Base-by-base conservation (phyloP, 2,888 invertebrate genomes). In the Drosophila ustulata region DNA sequence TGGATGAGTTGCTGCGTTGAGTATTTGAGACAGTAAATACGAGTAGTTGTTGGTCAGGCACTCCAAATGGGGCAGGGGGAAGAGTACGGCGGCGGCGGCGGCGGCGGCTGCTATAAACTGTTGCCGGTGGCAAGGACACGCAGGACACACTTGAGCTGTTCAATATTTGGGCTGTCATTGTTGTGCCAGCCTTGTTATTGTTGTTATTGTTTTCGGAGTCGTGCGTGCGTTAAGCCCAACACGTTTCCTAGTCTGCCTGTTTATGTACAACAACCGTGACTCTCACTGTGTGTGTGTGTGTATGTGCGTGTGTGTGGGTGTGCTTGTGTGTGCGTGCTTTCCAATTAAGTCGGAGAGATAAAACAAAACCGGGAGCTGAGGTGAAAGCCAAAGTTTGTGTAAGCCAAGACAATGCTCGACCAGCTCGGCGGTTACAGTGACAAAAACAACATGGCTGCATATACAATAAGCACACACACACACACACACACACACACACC, bases 301-400 rank as follows among this genome's bases (percentile, higher is more conserved):
- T 32, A 18, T 41, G 18, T 23, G 41, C 23, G 32, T 7, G 11
- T 34, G 34, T 9, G 9, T 34, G 34, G 34, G 46, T 58, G 62
- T 28, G 7, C 28, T 18, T 37, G 41, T 39, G 81, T 74, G 71
- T 72, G 74, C 70, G 71, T 82, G 88, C 71, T 80, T 88, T 86
- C 89, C 89, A 83, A 83, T 83, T 83, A 83, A 83, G 87, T 73
- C 66, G 58, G 46, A 66, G 58, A 77, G 81, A 80, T 83, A 80
- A 84, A 71, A 83, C 81, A 72, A 75, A 77, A 78, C 78, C 73
- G 63, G 69, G 68, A 68, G 53, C 66, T 69, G 73, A 87, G 81
- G 89, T 83, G 58, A 87, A 89, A 87, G 78, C 80, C 71, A 58
- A 74, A 80, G 53, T 68, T 78, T 63, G 65, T 45, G 56, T 62